Evolutionary conservation across 92 coral and sea anemone species (phyloP), one percentile per base, ranked within the genome.

Genomic region (Palythoa grandis): DNA sequence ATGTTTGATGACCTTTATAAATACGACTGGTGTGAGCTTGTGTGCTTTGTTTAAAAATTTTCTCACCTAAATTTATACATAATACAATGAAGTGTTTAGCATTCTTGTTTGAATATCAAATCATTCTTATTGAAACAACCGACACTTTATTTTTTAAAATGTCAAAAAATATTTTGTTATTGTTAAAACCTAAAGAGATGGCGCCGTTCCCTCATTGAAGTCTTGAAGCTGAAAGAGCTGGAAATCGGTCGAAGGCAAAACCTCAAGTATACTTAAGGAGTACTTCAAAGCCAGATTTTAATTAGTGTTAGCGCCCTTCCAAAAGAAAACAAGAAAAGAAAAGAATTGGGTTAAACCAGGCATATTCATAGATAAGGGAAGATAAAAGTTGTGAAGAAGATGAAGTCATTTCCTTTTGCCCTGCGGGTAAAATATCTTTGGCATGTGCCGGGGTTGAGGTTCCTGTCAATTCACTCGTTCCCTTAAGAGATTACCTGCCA

Each of bases 271-370:
- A n/a, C n/a, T 29, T 17, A 16, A 43, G 58, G 25, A 43, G 50
- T 14, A 80, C 73, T 80, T 63, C 23, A 24, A 66, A 17, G 48
- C 11, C 83, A 80, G 74, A 65, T 66, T 80, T 80, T 80, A 80
- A 80, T 80, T 80, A 80, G 60, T 80, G 85, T 80, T 80, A 80
- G 74, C 85, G 74, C 85, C 74, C 63, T 67, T 65, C 8, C 25
- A 65, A 80, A 66, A 48, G 47, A 40, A 66, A 80, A 80, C 74
- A 80, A 80, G 61, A 65, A 67, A 80, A 80, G 73, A 66, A 74
- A 80, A 48, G 58, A 48, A 22, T 65, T 79, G 43, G 74, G 43
- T 20, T 73, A 66, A 80, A 43, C 61, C 74, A 79, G 84, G 74
- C 74, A 79, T 15, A 65, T 40, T 79, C 58, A 40, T 39, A 66